Evolutionary conservation across 2,888 invertebrate genomes (phyloP).

Genomic region (Therioaphis trifolii): DNA sequence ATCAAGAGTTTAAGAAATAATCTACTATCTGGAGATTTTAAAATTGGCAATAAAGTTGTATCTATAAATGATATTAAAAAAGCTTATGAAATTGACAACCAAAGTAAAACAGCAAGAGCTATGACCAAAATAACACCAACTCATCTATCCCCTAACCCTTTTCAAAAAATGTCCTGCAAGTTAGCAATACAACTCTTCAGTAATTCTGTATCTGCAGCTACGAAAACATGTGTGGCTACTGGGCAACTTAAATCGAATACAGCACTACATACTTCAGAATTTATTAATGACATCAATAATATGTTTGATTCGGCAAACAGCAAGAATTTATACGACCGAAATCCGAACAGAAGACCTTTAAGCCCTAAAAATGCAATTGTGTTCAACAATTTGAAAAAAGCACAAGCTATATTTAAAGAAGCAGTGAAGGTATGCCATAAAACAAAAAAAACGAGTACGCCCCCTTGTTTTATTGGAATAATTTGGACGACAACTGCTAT

Average conservation of each 20-base stretch:
- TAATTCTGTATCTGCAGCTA: constrained; percentile 65
- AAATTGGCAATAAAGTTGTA: too few relatives aligned
- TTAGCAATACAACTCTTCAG: constrained; percentile 66
- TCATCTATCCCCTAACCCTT: constrained; percentile 65
- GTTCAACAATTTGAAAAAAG: constrained; percentile 63
- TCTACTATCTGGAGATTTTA: too few relatives aligned
- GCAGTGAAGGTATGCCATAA: constrained; percentile 51
- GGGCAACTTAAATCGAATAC: constrained; percentile 63
- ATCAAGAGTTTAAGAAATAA: too few relatives aligned
- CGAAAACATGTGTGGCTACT: constrained; percentile 61
- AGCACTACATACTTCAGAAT: constrained; percentile 64
- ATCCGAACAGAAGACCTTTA: constrained; percentile 30
- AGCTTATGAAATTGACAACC: too few relatives aligned
- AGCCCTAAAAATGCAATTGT: constrained; percentile 64
- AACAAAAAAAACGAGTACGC: constrained; percentile 61
- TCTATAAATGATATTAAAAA: too few relatives aligned
- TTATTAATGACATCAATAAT: constrained; percentile 65
- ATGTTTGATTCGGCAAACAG: constrained; percentile 65
- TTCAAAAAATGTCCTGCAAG: constrained; percentile 66
- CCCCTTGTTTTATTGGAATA: constrained; percentile 66
- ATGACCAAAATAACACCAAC: constrained; percentile 65
- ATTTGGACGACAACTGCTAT: constrained; percentile 65
- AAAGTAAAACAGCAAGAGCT: too few relatives aligned
- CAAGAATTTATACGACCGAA: constrained; percentile 9
- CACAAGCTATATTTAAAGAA: constrained; percentile 61